A percentile compares a stretch with the other conserved stretches of the same genome.
Conservation (phyloP, 2,113 vertebrate genomes). For the Ptyas mucosa region DNA sequence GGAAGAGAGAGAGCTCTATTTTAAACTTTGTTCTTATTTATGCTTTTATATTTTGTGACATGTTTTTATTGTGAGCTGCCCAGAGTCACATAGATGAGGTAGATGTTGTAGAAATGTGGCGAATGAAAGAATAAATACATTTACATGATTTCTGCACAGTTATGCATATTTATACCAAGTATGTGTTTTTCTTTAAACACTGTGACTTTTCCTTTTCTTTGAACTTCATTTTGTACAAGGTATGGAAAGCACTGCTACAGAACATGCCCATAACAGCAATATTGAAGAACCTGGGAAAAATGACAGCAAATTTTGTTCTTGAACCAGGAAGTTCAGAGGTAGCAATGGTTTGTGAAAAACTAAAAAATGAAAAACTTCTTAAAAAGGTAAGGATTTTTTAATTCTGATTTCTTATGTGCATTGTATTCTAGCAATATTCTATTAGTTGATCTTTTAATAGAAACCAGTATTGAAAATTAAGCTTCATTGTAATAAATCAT, state of each 20-base stretch:
- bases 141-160: neutral
- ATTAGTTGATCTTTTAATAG: neutral
- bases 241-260: constrained; percentile 88
- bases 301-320: constrained; percentile 83
- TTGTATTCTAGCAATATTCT: neutral
- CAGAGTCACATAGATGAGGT: neutral
- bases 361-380: constrained; percentile 80
- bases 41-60: neutral
- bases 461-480: neutral
- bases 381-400: constrained; percentile 73
- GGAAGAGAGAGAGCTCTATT: neutral
- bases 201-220: neutral
- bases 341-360: constrained; percentile 82
- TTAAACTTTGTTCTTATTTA: neutral
- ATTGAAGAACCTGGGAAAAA: constrained; percentile 83
- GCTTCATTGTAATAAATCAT: neutral
- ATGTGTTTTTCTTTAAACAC: neutral
- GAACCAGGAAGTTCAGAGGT: constrained; percentile 79
- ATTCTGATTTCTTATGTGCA: neutral
- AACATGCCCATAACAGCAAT: constrained; percentile 86
- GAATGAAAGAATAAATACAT: neutral
- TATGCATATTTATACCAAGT: neutral
- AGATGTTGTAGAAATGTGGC: neutral
- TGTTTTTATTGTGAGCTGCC: neutral
- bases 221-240: constrained; percentile 54